Conservation (phyloP, 2,113 vertebrate genomes). For the Anseranas semipalmata region DNA sequence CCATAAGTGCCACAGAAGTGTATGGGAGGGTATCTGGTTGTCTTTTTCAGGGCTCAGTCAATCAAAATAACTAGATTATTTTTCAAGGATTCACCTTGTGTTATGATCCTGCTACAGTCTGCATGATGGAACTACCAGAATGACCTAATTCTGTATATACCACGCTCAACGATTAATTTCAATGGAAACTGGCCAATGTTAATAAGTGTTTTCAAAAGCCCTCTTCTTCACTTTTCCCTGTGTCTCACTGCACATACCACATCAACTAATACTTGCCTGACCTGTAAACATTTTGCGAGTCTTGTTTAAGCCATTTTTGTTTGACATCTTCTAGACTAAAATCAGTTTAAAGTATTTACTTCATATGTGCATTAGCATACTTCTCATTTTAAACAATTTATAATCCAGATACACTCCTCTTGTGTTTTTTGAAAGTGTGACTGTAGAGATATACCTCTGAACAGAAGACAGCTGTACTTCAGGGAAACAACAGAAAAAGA, state of each 20-base stretch:
- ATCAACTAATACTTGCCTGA: not conserved
- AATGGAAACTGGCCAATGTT: not conserved
- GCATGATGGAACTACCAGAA: not conserved
- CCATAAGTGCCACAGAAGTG: not conserved
- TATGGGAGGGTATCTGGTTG: fast-evolving
- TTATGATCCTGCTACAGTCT: not conserved
- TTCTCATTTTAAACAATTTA: not conserved
- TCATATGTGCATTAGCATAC: not conserved
- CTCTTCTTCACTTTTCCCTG: fast-evolving
- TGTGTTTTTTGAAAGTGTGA: not conserved
- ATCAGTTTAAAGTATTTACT: not conserved
- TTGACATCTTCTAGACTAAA: not conserved
- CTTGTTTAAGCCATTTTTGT: not conserved
- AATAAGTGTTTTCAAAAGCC: not conserved
- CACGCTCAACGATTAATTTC: not conserved
- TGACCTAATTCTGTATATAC: not conserved
- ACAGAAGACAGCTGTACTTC: not conserved
- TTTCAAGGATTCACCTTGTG: fast-evolving
- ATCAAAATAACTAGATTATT: not conserved
- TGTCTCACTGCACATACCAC: not conserved
- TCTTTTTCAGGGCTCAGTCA: not conserved
- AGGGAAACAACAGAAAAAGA: not conserved
- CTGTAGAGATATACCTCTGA: not conserved
- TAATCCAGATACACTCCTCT: not conserved
- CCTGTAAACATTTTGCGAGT: not conserved